These are phyloP conservation scores for Engraulis encrasicolus DNA, from an alignment of 2,113 vertebrate species.

Conservation along the genomic window DNA sequence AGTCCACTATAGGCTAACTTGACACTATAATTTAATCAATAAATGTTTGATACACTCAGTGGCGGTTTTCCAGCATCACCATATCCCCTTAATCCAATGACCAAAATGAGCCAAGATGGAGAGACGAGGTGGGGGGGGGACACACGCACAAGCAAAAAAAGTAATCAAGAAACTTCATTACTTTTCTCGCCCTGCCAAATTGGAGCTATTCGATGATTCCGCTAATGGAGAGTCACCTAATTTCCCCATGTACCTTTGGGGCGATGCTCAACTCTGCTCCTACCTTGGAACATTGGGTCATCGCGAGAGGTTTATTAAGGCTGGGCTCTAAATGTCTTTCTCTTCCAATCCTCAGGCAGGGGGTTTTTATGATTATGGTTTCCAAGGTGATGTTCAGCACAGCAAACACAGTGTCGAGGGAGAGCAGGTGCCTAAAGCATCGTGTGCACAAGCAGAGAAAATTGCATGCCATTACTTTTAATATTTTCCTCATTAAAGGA, in stretches of 20 bases:
- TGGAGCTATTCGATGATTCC: slow-evolving; percentile 45
- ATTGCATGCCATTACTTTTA: slow-evolving; percentile 81
- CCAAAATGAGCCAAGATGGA: neutral
- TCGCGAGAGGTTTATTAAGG: slow-evolving; percentile 64
- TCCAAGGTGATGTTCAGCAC: slow-evolving; percentile 75
- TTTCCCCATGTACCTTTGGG: slow-evolving; percentile 49
- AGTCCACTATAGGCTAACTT: neutral
- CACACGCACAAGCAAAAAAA: slow-evolving; percentile 60
- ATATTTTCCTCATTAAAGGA: slow-evolving; percentile 78
- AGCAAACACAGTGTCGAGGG: slow-evolving; percentile 67
- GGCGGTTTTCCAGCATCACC: slow-evolving; percentile 39
- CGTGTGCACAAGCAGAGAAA: slow-evolving; percentile 68
- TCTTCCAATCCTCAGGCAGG: slow-evolving; percentile 59
- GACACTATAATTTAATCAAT: slow-evolving; percentile 33
- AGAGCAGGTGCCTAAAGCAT: slow-evolving; percentile 68
- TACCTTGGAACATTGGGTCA: slow-evolving; percentile 59
- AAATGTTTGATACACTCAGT: slow-evolving; percentile 44
- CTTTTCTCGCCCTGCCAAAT: slow-evolving; percentile 54
- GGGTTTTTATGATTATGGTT: slow-evolving; percentile 74
- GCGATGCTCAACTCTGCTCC: slow-evolving; percentile 53
- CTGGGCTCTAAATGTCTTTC: slow-evolving; percentile 63
- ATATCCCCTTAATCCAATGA: slow-evolving; percentile 23
- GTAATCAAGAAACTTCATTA: slow-evolving; percentile 55
- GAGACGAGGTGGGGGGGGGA: neutral
- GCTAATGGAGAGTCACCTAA: slow-evolving; percentile 62